Percentiles rank a stretch among this genome's conserved stretches.
Evolutionary conservation across 2,888 invertebrate species (phyloP).

Genomic region (Trichacis sp.): DNA sequence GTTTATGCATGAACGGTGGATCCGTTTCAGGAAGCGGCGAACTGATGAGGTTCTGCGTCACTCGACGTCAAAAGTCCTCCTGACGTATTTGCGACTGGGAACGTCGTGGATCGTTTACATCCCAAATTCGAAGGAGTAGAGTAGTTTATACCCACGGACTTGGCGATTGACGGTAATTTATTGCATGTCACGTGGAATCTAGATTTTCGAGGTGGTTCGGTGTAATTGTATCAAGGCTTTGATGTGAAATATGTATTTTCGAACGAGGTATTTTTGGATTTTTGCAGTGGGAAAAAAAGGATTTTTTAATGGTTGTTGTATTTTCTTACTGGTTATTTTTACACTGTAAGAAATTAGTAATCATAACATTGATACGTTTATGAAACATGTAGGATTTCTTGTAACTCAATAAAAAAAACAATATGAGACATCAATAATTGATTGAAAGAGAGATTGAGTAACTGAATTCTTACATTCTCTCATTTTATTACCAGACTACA

Average conservation of each 20-base stretch:
- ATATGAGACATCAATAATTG: too few species aligned
- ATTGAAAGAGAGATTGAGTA: too few species aligned
- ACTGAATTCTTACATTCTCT: too few species aligned
- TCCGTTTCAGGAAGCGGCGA: slow-evolving; percentile 33
- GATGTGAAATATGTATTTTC: background rate
- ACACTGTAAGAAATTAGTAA: too few species aligned
- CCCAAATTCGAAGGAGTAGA: slow-evolving; percentile 39
- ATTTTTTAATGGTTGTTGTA: too few species aligned
- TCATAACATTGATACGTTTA: too few species aligned
- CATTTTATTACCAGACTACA: too few species aligned
- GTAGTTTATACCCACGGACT: slow-evolving; percentile 32
- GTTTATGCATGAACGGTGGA: slow-evolving; percentile 31
- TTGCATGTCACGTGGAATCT: background rate
- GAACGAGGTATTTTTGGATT: background rate
- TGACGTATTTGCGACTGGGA: slow-evolving; percentile 26
- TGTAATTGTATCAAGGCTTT: background rate
- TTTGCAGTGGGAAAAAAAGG: too few species aligned
- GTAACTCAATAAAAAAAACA: too few species aligned
- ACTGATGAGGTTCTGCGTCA: slow-evolving; percentile 13
- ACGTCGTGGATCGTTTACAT: slow-evolving; percentile 38
- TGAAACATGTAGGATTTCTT: too few species aligned
- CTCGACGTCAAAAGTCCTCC: slow-evolving; percentile 18
- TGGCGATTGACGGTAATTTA: slow-evolving; percentile 31
- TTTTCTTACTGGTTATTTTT: too few species aligned
- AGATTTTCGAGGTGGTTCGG: background rate